Evolutionary conservation across 23 tunicate genomes (phyloP).

Genomic region (Aplidium turbinatum): DNA sequence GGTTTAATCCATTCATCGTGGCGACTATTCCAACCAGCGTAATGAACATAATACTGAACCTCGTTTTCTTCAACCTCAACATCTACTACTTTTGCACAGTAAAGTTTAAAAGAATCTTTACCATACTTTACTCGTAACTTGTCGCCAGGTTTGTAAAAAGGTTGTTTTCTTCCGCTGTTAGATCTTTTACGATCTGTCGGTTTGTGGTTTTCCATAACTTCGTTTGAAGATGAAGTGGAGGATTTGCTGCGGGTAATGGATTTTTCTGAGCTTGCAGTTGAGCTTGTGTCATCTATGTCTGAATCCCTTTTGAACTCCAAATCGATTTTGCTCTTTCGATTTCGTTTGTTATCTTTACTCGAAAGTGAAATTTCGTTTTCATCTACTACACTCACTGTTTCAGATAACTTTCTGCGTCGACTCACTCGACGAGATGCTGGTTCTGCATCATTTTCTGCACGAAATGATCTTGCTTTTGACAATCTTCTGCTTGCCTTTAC

Average conservation of each 20-base stretch:
- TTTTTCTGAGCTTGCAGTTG: slow-evolving; percentile 58
- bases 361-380: slow-evolving; percentile 17
- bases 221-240: background rate
- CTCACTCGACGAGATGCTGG: background rate
- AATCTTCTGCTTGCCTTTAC: background rate
- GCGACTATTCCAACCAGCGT: slow-evolving; percentile 82
- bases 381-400: slow-evolving; percentile 35
- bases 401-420: slow-evolving; percentile 52
- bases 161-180: slow-evolving; percentile 50
- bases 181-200: slow-evolving; percentile 28
- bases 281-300: slow-evolving; percentile 53
- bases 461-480: background rate
- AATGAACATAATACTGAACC: slow-evolving; percentile 66
- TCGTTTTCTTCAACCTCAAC: slow-evolving; percentile 53
- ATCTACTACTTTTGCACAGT: slow-evolving; percentile 74
- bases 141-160: slow-evolving; percentile 47
- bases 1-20: slow-evolving; percentile 85
- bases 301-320: slow-evolving; percentile 42
- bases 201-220: background rate
- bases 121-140: slow-evolving; percentile 76
- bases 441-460: slow-evolving; percentile 30
- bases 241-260: slow-evolving; percentile 14
- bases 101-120: slow-evolving; percentile 68
- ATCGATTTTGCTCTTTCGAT: slow-evolving; percentile 9
- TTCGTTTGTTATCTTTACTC: slow-evolving; percentile 22